phyloP scores from a whole-genome alignment of 2,797 vertebrate species.

The Phylloscopus collybita region DNA sequence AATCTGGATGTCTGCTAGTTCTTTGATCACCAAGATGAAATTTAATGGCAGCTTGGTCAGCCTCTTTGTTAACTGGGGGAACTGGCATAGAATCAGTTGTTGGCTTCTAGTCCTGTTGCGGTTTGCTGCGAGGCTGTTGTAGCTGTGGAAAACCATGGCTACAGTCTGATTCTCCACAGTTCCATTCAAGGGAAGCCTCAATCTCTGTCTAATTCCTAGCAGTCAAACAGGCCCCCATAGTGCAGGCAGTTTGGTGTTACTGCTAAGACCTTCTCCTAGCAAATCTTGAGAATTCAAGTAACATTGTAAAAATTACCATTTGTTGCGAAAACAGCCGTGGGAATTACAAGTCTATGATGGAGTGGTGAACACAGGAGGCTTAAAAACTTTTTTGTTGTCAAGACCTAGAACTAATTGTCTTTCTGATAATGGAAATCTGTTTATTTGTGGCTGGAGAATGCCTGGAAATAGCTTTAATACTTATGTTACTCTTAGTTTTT shows the following conservation, averaged over 20 bases:
- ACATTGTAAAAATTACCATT: not conserved
- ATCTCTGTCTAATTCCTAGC: not conserved
- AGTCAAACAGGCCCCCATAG: not conserved
- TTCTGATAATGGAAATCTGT: not conserved
- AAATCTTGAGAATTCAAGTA: not conserved
- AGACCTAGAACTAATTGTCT: not conserved
- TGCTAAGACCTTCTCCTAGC: not conserved
- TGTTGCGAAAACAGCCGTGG: accelerated
- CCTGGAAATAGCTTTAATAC: not conserved
- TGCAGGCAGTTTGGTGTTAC: not conserved
- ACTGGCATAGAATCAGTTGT: not conserved
- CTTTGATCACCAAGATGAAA: not conserved
- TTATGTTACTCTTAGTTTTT: not conserved
- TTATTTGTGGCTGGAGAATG: not conserved
- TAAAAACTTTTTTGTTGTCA: not conserved
- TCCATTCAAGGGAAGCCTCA: not conserved
- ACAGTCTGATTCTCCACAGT: not conserved
- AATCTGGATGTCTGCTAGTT: not conserved
- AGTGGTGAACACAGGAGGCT: accelerated
- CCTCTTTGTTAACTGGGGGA: not conserved
- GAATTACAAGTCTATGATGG: not conserved
- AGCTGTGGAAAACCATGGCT: not conserved
- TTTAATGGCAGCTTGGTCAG: not conserved
- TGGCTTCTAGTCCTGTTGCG: not conserved
- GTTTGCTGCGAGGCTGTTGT: accelerated